A percentile compares a stretch with the other conserved stretches of the same genome.
phyloP scores from a whole-genome alignment of 2,113 vertebrate genomes.

The Hiodon tergisus region DNA sequence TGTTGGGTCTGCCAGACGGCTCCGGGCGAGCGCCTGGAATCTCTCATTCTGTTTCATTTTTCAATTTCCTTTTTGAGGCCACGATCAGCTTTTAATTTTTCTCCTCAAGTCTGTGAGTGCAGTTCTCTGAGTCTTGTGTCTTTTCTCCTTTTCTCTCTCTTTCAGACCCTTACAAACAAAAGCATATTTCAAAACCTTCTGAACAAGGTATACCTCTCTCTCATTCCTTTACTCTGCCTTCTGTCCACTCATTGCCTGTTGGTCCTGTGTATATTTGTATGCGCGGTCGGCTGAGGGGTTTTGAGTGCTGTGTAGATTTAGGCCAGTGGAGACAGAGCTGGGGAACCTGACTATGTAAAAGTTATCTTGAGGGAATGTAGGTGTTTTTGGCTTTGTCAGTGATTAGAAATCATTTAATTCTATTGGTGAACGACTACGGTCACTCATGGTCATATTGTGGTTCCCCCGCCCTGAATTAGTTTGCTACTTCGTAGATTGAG shows the following conservation, averaged over 20 bases:
- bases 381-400: too few species aligned
- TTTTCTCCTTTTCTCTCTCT: conserved; percentile 70
- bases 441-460: too few species aligned
- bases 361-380: too few species aligned
- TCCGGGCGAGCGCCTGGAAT: background rate
- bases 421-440: too few species aligned
- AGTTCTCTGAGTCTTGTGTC: conserved; percentile 29
- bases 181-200: conserved; percentile 94
- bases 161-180: conserved; percentile 98
- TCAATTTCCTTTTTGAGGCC: background rate
- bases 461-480: too few species aligned
- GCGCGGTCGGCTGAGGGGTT: background rate
- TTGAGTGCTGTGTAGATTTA: background rate
- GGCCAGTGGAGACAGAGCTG: too few species aligned
- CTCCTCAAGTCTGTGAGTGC: conserved; percentile 33
- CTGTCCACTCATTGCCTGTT: conserved; percentile 7
- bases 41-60: conserved; percentile 2
- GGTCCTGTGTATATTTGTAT: background rate
- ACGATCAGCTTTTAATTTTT: conserved; percentile 31
- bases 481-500: too few species aligned
- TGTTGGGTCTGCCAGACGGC: background rate
- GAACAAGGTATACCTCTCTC: conserved; percentile 85
- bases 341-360: too few species aligned
- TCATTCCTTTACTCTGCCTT: conserved; percentile 43
- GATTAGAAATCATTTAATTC: too few species aligned